phyloP scores from a whole-genome alignment of 2,888 invertebrate genomes.

The Helicoverpa assulta region DNA sequence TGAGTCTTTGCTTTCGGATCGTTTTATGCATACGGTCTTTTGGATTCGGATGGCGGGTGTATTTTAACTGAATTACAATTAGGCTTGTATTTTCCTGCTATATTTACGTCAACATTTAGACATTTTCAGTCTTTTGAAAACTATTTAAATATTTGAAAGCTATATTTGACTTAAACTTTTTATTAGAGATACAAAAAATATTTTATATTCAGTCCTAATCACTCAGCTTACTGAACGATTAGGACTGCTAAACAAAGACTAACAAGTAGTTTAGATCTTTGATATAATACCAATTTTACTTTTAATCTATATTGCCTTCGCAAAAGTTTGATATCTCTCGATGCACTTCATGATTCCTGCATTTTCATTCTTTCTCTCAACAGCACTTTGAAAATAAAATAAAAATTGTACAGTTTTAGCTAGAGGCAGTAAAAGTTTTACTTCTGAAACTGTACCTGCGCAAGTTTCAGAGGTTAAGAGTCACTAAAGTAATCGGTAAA shows the following conservation, averaged over 20 bases:
- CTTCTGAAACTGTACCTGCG: slow-evolving; percentile 40
- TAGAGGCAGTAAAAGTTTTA: slow-evolving; percentile 39
- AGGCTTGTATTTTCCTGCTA: background rate
- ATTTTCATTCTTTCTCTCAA: slow-evolving; percentile 20
- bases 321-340: background rate
- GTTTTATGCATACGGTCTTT: slow-evolving; percentile 4
- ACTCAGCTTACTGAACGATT: too few relatives aligned
- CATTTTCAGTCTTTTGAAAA: background rate
- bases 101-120: background rate
- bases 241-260: too few relatives aligned
- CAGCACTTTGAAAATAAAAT: slow-evolving; percentile 38
- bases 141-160: background rate
- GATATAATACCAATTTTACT: too few relatives aligned
- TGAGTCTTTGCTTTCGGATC: slow-evolving; percentile 16
- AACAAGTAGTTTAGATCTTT: too few relatives aligned
- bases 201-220: too few relatives aligned
- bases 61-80: slow-evolving; percentile 31
- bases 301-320: background rate
- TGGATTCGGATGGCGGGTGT: slow-evolving; percentile 13
- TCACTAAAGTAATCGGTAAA: slow-evolving; percentile 41
- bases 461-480: slow-evolving; percentile 41
- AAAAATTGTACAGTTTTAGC: slow-evolving; percentile 40
- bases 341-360: background rate
- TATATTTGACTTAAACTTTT: background rate
- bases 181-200: too few relatives aligned